These are phyloP conservation scores for Pseudochirops corinnae DNA, from an alignment of 2,797 vertebrate species.

Conservation along the genomic window DNA sequence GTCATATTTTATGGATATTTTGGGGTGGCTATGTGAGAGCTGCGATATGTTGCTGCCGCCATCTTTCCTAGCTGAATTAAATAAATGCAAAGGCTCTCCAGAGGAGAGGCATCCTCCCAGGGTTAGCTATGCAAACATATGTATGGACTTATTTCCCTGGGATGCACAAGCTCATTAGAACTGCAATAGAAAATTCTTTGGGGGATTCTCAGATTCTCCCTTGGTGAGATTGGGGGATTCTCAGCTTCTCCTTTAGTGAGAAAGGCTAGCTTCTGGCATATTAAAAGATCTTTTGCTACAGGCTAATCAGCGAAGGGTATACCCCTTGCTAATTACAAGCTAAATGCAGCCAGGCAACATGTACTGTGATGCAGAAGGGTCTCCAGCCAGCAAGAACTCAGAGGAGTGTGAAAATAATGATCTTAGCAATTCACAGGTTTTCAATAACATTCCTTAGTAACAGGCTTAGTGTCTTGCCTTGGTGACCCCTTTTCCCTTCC, in stretches of 20 bases:
- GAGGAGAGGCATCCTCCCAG: not conserved
- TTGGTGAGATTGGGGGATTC: not conserved
- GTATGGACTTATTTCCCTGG: not conserved
- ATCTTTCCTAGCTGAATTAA: not conserved
- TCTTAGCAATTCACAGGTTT: not conserved
- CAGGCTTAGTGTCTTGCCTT: not conserved
- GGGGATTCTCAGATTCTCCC: not conserved
- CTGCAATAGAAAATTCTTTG: not conserved
- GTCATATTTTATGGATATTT: too few species aligned
- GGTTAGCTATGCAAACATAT: not conserved
- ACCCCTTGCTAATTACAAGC: not conserved
- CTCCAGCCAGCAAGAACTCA: not conserved
- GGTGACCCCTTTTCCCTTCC: not conserved
- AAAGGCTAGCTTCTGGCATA: not conserved
- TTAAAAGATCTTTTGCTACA: not conserved
- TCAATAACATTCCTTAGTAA: not conserved
- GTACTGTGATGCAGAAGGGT: not conserved
- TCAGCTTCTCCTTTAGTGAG: not conserved
- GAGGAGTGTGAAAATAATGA: accelerated
- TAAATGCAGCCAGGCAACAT: not conserved
- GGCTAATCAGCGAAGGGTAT: not conserved
- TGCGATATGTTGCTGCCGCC: too few species aligned
- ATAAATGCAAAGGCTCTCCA: not conserved
- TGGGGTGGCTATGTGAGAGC: too few species aligned
- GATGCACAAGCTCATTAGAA: not conserved